Evolutionary conservation across 2,113 vertebrate genomes (phyloP).

Genomic region (Cephalopholis sonnerati): DNA sequence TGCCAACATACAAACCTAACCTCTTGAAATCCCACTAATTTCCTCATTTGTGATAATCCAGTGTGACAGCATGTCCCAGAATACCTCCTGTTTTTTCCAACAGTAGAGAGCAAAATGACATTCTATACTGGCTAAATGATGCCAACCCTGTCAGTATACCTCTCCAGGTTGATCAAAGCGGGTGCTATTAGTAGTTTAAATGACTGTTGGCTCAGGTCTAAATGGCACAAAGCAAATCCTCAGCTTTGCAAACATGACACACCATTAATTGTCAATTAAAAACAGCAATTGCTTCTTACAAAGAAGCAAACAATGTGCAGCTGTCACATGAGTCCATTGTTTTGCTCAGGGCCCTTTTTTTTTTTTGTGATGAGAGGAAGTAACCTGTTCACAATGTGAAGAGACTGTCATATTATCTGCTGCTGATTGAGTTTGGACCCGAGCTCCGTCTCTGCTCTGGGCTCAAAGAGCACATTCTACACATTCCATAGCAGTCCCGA

Average conservation of each 20-base stretch:
- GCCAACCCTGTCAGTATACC: neutral
- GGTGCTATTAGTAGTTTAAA: conserved; percentile 14
- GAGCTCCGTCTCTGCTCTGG: conserved; percentile 25
- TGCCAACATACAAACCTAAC: neutral
- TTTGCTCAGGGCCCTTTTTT: neutral
- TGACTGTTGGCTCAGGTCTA: conserved; percentile 18
- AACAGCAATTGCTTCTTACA: neutral
- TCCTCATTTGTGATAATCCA: neutral
- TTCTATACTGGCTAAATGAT: neutral
- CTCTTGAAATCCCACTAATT: neutral
- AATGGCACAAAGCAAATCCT: conserved; percentile 13
- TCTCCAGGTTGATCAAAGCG: conserved; percentile 15
- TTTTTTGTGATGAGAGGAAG: conserved; percentile 6
- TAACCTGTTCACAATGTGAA: conserved; percentile 42
- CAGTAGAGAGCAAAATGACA: neutral
- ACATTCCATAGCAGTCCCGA: conserved; percentile 32
- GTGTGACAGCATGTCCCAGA: neutral
- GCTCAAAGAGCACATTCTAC: conserved; percentile 37
- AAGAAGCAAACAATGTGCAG: conserved; percentile 7
- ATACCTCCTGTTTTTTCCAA: neutral
- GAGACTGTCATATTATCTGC: conserved; percentile 37
- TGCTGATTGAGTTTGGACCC: conserved; percentile 61
- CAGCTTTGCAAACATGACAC: neutral
- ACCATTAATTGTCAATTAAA: conserved; percentile 28
- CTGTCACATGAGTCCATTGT: conserved; percentile 24